Percentiles rank a stretch among this genome's conserved stretches.
phyloP scores from a whole-genome alignment of 2,888 invertebrate genomes.

The Silvanus unidentatus region DNA sequence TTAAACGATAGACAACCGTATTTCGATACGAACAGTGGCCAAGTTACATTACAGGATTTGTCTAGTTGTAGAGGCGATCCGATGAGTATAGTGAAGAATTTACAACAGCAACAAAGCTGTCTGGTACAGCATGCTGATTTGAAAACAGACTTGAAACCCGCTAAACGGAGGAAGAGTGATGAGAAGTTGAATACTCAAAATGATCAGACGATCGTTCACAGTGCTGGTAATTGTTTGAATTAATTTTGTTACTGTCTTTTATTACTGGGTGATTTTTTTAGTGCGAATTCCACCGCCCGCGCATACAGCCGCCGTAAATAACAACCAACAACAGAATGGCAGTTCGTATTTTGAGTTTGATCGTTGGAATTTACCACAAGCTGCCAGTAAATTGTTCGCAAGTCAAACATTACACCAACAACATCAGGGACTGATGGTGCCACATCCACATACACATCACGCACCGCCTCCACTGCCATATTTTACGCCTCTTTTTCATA shows the following conservation, averaged over 20 bases:
- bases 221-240: slow-evolving; percentile 3
- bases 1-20: slow-evolving; percentile 59
- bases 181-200: slow-evolving; percentile 52
- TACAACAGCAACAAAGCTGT: slow-evolving; percentile 44
- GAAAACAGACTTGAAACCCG: slow-evolving; percentile 41
- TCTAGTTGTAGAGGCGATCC: slow-evolving; percentile 70
- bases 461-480: slow-evolving; percentile 63
- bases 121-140: slow-evolving; percentile 38
- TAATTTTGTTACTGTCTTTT: background rate
- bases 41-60: slow-evolving; percentile 61
- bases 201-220: slow-evolving; percentile 10
- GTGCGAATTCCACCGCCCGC: slow-evolving; percentile 70
- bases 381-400: slow-evolving; percentile 63
- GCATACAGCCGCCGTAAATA: slow-evolving; percentile 54
- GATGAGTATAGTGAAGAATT: slow-evolving; percentile 70
- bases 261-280: slow-evolving; percentile 2
- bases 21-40: slow-evolving; percentile 58
- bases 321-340: slow-evolving; percentile 36
- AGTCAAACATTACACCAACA: slow-evolving; percentile 45
- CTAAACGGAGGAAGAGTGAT: slow-evolving; percentile 54
- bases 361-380: slow-evolving; percentile 70
- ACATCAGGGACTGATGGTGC: slow-evolving; percentile 56
- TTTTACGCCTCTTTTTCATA: slow-evolving; percentile 69
- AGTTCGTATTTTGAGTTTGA: slow-evolving; percentile 72
- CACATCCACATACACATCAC: slow-evolving; percentile 57